phyloP scores from a whole-genome alignment of 2,113 vertebrate species.

The Muntiacus muntjak region DNA sequence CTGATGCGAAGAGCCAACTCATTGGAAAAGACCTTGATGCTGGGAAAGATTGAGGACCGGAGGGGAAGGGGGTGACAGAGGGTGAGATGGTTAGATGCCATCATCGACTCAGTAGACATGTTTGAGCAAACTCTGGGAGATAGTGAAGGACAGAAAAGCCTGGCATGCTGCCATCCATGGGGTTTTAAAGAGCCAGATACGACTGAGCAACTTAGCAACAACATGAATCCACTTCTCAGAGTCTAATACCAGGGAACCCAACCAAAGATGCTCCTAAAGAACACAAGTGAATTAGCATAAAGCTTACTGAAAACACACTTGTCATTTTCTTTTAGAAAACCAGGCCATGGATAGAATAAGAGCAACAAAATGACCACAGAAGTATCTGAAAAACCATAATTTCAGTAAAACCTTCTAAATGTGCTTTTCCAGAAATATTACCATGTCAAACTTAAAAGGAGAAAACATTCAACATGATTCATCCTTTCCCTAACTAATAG shows the following conservation, averaged over 20 bases:
- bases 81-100: background rate
- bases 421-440: background rate
- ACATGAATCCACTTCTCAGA: background rate
- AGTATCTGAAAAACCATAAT: background rate
- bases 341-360: background rate
- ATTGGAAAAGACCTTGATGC: background rate
- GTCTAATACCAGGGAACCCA: background rate
- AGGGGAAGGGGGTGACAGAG: background rate
- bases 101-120: background rate
- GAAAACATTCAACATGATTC: background rate
- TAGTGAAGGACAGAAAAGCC: background rate
- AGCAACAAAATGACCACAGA: background rate
- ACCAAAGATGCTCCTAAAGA: background rate
- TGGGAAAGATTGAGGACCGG: background rate
- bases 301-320: background rate
- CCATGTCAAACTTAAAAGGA: background rate
- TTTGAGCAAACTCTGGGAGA: background rate
- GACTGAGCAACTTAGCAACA: background rate
- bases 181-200: background rate
- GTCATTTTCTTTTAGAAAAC: background rate
- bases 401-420: background rate
- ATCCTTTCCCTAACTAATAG: background rate
- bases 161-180: background rate
- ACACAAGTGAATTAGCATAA: background rate
- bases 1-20: background rate